Evolutionary conservation across 2,888 invertebrate genomes (phyloP), one percentile per base, ranked within the genome.

Genomic region (Drosophila mimetica): DNA sequence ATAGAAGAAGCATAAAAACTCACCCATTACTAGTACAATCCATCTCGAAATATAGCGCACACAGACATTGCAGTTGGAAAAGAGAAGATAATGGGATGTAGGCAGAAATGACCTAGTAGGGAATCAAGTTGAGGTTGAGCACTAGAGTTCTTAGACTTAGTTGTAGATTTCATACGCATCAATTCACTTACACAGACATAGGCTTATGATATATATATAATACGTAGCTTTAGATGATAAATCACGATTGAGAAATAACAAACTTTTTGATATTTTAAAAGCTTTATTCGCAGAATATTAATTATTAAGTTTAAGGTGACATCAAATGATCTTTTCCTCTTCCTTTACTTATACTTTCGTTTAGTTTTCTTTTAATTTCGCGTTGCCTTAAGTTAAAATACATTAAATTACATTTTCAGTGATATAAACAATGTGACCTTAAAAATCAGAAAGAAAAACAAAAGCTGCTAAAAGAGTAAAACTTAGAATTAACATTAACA

Each of bases 341-440:
- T 28, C 11, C 47, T 75, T 48, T 51, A 44, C 32, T 30, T 67
- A 32, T 50, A 14, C 11, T 65, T 47, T 20, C 25, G 5, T 14
- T 18, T 53, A 42, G 22, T 22, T 63, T 52, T 39, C 16, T 41
- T 55, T 59, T 48, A 50, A 28, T 65, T 71, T 73, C 46, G 46
- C 44, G 47, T 72, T 55, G 36, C 58, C 47, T 63, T 76, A 75
- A 73, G 58, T 79, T 88, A 58, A 48, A 75, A 70, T 72, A 47
- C 37, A 69, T 84, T 76, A 61, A 83, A 75, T 80, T 76, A 75
- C 59, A 72, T 89, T 90, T 89, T 91, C 87, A 91, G 91, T 91
- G 91, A 91, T 91, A 91, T 86, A 89, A 91, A 91, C 89, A 90
- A 91, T 90, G 91, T 91, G 91, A 91, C 91, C 91, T 91, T 91